Conservation (phyloP, 2,888 invertebrate species). For the Neocrepidodera transversa region DNA sequence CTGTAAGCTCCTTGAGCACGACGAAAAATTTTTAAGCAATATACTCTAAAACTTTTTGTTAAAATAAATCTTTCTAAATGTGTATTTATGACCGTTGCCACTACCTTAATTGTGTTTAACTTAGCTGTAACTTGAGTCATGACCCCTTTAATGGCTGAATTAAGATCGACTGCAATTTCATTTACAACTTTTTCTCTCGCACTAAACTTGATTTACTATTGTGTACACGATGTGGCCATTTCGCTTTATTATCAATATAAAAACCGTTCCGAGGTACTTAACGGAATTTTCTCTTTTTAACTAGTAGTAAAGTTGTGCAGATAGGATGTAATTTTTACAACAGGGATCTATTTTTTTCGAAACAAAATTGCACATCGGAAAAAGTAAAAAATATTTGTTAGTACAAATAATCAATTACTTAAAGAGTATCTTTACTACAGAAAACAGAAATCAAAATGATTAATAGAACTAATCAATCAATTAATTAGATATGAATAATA, state of each 20-base stretch:
- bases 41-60: constrained; percentile 19
- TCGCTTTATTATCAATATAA: constrained; percentile 38
- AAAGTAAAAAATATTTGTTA: too few relatives aligned
- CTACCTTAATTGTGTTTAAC: constrained; percentile 33
- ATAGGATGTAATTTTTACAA: constrained; percentile 12
- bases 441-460: too few relatives aligned
- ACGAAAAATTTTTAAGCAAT: constrained; percentile 19
- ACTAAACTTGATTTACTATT: constrained; percentile 37
- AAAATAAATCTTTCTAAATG: constrained; percentile 30
- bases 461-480: too few relatives aligned
- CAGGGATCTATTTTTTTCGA: too few relatives aligned
- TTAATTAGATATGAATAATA: too few relatives aligned
- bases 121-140: constrained; percentile 32
- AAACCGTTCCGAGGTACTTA: constrained; percentile 33
- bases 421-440: too few relatives aligned
- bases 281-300: constrained; percentile 24
- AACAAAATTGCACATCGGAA: too few relatives aligned
- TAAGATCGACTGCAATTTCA: constrained; percentile 39
- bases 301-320: constrained; percentile 12
- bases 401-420: too few relatives aligned
- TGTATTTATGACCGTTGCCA: constrained; percentile 31
- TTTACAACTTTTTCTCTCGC: constrained; percentile 35
- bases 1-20: neutral
- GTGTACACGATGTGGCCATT: constrained; percentile 32
- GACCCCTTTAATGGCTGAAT: constrained; percentile 37